phyloP scores from a whole-genome alignment of 2,797 vertebrate species.

The Pelobates cultripes region DNA sequence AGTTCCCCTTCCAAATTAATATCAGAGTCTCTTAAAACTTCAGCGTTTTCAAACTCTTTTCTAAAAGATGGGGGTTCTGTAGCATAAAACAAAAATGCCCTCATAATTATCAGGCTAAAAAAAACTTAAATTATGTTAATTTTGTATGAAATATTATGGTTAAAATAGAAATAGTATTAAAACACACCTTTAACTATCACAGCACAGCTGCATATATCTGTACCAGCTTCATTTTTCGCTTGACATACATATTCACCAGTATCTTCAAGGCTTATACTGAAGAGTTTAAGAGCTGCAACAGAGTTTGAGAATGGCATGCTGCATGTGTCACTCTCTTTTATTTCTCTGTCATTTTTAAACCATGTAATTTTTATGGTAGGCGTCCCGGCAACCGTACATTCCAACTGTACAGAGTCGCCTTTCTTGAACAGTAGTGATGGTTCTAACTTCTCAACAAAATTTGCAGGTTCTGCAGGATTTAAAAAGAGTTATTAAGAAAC shows the following conservation, averaged over 20 bases:
- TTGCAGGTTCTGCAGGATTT: slow-evolving; percentile 79
- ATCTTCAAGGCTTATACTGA: slow-evolving; percentile 76
- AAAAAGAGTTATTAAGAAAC: slow-evolving; percentile 63
- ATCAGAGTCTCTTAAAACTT: slow-evolving; percentile 92
- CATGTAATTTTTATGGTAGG: slow-evolving; percentile 89
- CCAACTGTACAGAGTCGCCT: slow-evolving; percentile 76
- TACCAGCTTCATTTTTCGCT: slow-evolving; percentile 91
- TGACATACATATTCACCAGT: slow-evolving; percentile 90
- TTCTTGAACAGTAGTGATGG: slow-evolving; percentile 82
- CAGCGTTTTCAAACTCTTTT: slow-evolving; percentile 86
- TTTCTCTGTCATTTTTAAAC: slow-evolving; percentile 90
- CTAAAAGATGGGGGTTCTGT: slow-evolving; percentile 90
- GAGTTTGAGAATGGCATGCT: slow-evolving; percentile 75
- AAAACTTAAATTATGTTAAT: not conserved
- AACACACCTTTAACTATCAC: slow-evolving; percentile 95
- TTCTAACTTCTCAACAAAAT: slow-evolving; percentile 88
- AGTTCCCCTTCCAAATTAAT: slow-evolving; percentile 86
- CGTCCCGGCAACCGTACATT: slow-evolving; percentile 89
- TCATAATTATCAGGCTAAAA: slow-evolving; percentile 55
- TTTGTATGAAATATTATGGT: not conserved
- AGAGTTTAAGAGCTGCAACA: slow-evolving; percentile 77
- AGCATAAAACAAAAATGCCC: slow-evolving; percentile 64
- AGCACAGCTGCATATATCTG: slow-evolving; percentile 85
- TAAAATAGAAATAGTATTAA: not conserved
- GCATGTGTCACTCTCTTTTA: slow-evolving; percentile 80